Evolutionary conservation across 2,113 vertebrate species (phyloP).

Genomic region (Nibea albiflora): DNA sequence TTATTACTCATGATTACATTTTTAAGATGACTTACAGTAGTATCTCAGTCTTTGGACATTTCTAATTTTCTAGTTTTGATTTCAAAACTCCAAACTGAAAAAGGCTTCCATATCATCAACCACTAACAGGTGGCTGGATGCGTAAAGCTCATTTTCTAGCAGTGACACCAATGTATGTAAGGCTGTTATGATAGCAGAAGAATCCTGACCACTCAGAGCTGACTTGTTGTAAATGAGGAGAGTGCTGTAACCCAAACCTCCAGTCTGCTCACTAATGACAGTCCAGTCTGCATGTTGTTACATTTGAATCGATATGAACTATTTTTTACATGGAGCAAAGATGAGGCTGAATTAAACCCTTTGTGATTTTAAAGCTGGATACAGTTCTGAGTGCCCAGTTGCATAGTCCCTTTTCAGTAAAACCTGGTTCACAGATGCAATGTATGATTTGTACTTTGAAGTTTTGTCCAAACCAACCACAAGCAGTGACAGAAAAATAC

Average conservation of each 20-base stretch:
- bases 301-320: not conserved
- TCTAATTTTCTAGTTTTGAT: too few species aligned
- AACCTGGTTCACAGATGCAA: not conserved
- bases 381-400: constrained; percentile 9
- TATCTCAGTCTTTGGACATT: too few species aligned
- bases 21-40: not conserved
- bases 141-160: not conserved
- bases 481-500: not conserved
- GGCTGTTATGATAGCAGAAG: not conserved
- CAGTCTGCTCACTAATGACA: not conserved
- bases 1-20: not conserved
- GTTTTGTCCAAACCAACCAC: too few species aligned
- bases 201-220: not conserved
- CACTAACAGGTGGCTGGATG: not conserved
- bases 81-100: not conserved
- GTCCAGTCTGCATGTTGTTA: not conserved
- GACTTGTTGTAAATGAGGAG: not conserved
- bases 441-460: not conserved
- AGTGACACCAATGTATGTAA: not conserved
- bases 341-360: not conserved
- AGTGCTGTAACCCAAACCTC: not conserved
- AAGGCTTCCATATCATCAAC: not conserved
- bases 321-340: not conserved
- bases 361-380: not conserved
- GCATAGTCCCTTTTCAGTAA: not conserved